Evolutionary conservation across 2,888 invertebrate species (phyloP), one percentile per base, ranked within the genome.

Genomic region (Latrodectus hesperus): DNA sequence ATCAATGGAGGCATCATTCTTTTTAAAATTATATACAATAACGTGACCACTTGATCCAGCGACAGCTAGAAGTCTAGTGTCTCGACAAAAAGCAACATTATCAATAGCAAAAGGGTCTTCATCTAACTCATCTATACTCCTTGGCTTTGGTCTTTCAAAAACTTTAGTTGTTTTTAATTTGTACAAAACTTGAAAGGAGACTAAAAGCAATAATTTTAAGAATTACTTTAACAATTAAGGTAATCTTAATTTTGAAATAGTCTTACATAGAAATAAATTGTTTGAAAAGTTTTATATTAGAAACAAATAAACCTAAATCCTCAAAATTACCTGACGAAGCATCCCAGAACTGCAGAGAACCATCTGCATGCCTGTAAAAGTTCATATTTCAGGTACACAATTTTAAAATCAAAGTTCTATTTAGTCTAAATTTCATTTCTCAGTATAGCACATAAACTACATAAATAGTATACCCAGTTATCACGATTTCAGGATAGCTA

Each of bases 301-400:
- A 26, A 68, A 17, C 12, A 22, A 22, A 68, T 17, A 12, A 68
- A 9, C 10, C 9, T 8, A 16, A 12, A 16, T 38, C 14, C n/a
- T 49, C 6, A 71, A 12, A 12, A 2, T 55, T 84, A 89, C 89
- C 89, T 88, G 89, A 82, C 53, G 89, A 89, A 77, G 89, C 89
- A 93, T 99, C 99, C 99, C 99, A 99, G 93, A 99, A 99, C 93
- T 99, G 99, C 86, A 99, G 94, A 92, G 98, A 98, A 78, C 99
- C 99, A 93, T 99, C 99, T 90, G 98, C 97, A 93, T 99, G 99
- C 78, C 98, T 97, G 93, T n/a, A 93, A 93, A 22, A 38, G 2
- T 38, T 70, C 60, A 68, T 5, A 53, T 60, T 22, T 64, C 12
- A 38, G n/a, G 10, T 60, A 60, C 10, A 16, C 60, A 60, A 16